phyloP scores from a whole-genome alignment of 2,888 invertebrate genomes.

The Metopia argyrocephala region DNA sequence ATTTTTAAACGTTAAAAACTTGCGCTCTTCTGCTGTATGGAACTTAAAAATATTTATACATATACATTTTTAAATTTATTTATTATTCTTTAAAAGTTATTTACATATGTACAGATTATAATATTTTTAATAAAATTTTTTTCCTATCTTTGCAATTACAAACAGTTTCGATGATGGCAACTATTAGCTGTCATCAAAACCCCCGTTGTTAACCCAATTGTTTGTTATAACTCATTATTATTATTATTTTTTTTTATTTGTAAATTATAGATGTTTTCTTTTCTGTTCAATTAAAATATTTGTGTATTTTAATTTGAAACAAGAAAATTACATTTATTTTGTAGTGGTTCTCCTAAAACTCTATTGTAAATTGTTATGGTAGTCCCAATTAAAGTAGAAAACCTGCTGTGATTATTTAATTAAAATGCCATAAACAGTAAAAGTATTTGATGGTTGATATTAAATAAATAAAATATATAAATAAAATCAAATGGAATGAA shows the following conservation, averaged over 20 bases:
- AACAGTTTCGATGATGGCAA: no score
- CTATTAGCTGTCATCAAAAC: no score
- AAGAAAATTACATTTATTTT: slow-evolving; percentile 2
- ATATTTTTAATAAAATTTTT: no score
- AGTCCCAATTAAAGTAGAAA: slow-evolving; percentile 1
- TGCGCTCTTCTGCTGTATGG: no score
- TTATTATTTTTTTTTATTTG: background rate
- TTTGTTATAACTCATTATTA: no score
- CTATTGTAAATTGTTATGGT: slow-evolving; percentile 1
- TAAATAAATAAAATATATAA: background rate
- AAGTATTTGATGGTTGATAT: slow-evolving; percentile 14
- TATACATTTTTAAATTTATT: no score
- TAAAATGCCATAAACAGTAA: background rate
- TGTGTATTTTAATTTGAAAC: background rate
- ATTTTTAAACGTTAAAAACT: no score
- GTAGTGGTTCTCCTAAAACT: background rate
- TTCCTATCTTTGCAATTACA: no score
- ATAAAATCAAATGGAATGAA: background rate
- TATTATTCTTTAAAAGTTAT: no score
- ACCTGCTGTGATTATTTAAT: slow-evolving; percentile 14
- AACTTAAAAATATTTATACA: no score
- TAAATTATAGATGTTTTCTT: background rate
- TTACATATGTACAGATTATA: no score
- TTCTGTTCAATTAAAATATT: background rate
- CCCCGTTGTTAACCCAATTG: no score